Conservation (phyloP, 2,888 invertebrate species). For the Synanthedon formicaeformis region DNA sequence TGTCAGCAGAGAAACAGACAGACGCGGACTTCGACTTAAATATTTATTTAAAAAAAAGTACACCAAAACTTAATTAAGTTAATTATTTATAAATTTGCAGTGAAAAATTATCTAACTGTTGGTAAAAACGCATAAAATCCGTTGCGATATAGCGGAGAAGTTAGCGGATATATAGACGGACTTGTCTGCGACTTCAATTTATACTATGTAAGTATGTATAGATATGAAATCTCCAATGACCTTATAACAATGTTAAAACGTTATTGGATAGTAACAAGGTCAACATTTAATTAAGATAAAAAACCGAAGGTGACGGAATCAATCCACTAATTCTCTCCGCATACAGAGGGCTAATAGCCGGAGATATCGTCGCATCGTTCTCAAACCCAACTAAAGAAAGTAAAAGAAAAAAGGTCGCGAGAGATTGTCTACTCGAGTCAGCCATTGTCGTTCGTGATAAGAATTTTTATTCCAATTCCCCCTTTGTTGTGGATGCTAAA, state of each 20-base stretch:
- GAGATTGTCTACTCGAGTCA: conserved; percentile 13
- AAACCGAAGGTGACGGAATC: conserved; percentile 12
- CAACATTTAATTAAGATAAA: conserved; percentile 11
- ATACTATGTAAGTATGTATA: no score
- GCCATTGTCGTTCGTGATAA: conserved; percentile 25
- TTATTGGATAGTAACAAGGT: background rate
- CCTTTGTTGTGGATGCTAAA: conserved; percentile 24
- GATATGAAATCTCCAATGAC: background rate
- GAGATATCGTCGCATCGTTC: conserved; percentile 3
- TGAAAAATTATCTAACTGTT: no score
- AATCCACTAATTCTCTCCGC: conserved; percentile 16
- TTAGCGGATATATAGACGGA: no score
- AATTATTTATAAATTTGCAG: no score
- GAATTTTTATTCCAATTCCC: conserved; percentile 27
- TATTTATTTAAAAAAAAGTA: no score
- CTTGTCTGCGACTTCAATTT: no score
- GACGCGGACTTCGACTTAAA: no score
- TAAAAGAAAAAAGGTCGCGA: conserved; percentile 4
- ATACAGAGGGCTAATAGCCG: conserved; percentile 3
- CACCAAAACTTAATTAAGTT: no score
- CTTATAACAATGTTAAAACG: no score
- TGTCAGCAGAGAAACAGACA: no score
- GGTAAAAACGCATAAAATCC: no score
- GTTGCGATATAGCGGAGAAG: no score
- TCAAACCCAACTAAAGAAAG: conserved; percentile 1